Base-by-base conservation (phyloP, 2,113 vertebrate genomes). In the Muscicapa adusta region DNA sequence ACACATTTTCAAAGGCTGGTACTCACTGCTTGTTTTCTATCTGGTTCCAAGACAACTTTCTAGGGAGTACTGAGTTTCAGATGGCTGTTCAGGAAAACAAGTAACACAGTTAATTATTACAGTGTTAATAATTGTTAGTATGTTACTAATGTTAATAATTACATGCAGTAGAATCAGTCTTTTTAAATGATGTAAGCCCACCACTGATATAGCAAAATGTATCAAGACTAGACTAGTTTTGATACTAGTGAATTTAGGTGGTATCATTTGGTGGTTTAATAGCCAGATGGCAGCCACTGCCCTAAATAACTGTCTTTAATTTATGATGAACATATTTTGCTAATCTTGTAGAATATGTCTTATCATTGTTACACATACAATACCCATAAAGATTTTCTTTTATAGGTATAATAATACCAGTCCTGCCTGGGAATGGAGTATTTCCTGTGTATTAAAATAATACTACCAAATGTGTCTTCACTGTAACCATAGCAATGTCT, bases 401-500 rank as follows among this genome's bases (percentile, higher is more conserved):
- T 68, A 87, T 14, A 19, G 9, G 54, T 91, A 54, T 80, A 95
- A 34, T 89, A 78, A 72, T 80, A 95, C 18, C 47, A 58, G 92
- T 79, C 7, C 84, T 95, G 78, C 36, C 31, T 47, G 51, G 50
- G 34, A 17, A 79, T 10, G 18, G n/a, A 92, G 36, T 61, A 65
- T 79, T 92, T 85, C 54, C 45, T 57, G 23, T 71, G 63, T 62
- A 81, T 73, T 60, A 62, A 92, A 43, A 63, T 94, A 89, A 51
- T 19, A 83, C 84, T 45, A 77, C 53, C 70, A 81, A 50, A 56
- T 60, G 71, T 53, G 38, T 50, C 68, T 88, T 97, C 80, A 72
- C 48, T 50, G 94, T 96, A 96, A 96, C 92, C 74, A 89, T 88
- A 89, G 94, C 92, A 97, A 95, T 76, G 31, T 53, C 50, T 57